These are phyloP conservation scores for Cynopterus brachyotis DNA, from an alignment of 2,113 vertebrate species.

Conservation along the genomic window DNA sequence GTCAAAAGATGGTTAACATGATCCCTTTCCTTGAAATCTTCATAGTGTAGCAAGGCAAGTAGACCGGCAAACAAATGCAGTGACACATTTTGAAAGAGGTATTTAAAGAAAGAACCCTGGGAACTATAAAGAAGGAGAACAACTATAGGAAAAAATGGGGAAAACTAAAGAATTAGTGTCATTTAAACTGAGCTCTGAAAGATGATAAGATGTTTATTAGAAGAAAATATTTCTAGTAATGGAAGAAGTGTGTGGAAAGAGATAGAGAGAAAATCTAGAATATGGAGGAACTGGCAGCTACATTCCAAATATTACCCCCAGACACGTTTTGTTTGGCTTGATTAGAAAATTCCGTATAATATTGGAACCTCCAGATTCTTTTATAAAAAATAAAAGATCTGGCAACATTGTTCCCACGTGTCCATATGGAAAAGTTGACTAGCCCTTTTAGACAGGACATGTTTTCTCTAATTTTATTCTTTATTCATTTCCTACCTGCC, in stretches of 20 bases:
- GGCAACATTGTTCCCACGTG: neutral
- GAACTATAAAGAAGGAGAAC: neutral
- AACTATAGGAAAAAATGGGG: neutral
- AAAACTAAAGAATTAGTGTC: neutral
- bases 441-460: neutral
- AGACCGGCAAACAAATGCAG: neutral
- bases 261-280: neutral
- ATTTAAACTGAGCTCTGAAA: neutral
- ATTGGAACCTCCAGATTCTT: slow-evolving; percentile 51
- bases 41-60: neutral
- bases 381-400: neutral
- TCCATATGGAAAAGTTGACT: neutral
- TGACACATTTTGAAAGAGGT: neutral
- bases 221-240: neutral
- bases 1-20: neutral
- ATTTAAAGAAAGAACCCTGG: neutral
- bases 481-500: neutral
- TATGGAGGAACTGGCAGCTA: neutral
- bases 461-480: neutral
- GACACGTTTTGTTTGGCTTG: slow-evolving; percentile 9
- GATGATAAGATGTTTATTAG: neutral
- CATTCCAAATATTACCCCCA: slow-evolving; percentile 19
- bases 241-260: neutral
- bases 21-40: neutral
- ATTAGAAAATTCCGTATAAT: slow-evolving; percentile 48